A percentile compares a stretch with the other conserved stretches of the same genome.
Conservation (phyloP, 2,888 invertebrate genomes). For the Synanthedon tipuliformis region DNA sequence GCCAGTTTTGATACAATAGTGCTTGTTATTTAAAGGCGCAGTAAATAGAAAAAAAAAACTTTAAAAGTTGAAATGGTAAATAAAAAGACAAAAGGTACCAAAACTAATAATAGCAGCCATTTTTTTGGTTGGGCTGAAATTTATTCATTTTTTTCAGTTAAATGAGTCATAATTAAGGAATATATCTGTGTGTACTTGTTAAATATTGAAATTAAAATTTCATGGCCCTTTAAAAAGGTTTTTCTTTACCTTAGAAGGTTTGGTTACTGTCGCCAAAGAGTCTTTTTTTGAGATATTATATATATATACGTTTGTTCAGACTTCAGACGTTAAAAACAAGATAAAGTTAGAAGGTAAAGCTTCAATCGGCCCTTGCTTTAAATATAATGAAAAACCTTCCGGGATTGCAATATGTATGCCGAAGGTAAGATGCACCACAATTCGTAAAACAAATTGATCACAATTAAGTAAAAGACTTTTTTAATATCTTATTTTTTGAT, state of each 20-base stretch:
- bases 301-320: no score
- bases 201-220: neutral
- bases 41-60: no score
- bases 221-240: neutral
- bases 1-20: no score
- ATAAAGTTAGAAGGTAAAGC: constrained; percentile 29
- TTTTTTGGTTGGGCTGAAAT: neutral
- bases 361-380: constrained; percentile 41
- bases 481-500: neutral
- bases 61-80: no score
- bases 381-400: constrained; percentile 28
- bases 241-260: no score
- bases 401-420: constrained; percentile 41
- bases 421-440: constrained; percentile 20
- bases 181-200: neutral
- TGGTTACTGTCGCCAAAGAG: no score
- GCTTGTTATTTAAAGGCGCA: no score
- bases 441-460: neutral
- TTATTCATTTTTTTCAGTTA: neutral
- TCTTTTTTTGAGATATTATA: no score
- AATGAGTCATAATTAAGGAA: neutral
- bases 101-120: neutral
- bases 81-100: no score
- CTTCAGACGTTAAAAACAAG: constrained; percentile 13
- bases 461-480: neutral